Base-by-base conservation (phyloP, 2,797 vertebrate species). In the Neomorphus geoffroyi region DNA sequence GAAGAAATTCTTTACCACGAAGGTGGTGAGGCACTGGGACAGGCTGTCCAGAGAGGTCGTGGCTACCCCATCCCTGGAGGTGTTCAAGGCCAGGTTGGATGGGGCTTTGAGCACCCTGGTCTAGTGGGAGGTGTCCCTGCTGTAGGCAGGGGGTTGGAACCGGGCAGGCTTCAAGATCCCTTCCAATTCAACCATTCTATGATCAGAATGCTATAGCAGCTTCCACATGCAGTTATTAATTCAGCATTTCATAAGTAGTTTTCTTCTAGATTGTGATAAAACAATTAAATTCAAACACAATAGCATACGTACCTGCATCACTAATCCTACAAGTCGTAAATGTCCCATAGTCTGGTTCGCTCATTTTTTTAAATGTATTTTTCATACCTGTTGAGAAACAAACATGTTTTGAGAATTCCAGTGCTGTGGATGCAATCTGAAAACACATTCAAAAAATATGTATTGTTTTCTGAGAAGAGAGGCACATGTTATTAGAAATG, bases 221-320 rank as follows among this genome's bases (percentile, higher is more conserved):
- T 92, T 88, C 65, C 54, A 21, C 5, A n/a, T 15, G 45, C 77
- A 54, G 54, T 7, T 69, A 11, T 32, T 77, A 50, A 66, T 13
- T 51, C 14, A 51, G 23, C 35, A 65, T 28, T 85, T 58, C 51
- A 73, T 35, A 51, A 66, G 66, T 43, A 79, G 5, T 39, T 91
- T 39, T 43, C 75, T 53, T 64, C 28, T 77, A 85, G 60, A 69
- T 6, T 28, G 56, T 6, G 10, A 67, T 69, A 82, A 72, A 93
- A 71, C 30, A 78, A 61, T 70, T 85, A 66, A 57, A 94, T 27
- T 54, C 35, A 90, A 57, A 56, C 50, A 56, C 4, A 13, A 64
- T 5, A 53, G 32, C n/a, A 65, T 54, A 88, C 73, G 92, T 98
- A 99, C 98, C 98, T 94, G 80, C 84, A 91, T 96, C 97, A 90